Percentiles rank a stretch among this genome's conserved stretches.
Conservation (phyloP, 1,140 invertebrate genomes). For the Saccostrea cuccullata region DNA sequence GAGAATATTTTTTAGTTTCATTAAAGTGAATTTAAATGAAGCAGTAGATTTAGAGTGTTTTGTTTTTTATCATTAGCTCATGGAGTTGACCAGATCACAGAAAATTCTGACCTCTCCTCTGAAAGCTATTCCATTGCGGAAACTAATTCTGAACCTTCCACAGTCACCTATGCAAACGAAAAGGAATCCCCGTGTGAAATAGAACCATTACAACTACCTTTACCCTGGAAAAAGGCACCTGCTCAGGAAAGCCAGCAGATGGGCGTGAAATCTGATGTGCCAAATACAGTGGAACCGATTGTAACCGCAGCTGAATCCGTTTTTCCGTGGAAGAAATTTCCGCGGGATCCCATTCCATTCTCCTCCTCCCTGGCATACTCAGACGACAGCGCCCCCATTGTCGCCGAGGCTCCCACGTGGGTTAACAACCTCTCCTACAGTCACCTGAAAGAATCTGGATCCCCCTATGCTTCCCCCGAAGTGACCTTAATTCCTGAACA, state of each 20-base stretch:
- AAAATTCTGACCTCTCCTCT: conserved; percentile 8
- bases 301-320: conserved; percentile 69
- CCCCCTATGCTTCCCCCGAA: conserved; percentile 72
- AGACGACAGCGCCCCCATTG: conserved; percentile 67
- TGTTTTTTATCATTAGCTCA: conserved; percentile 16
- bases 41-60: not conserved
- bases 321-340: conserved; percentile 73
- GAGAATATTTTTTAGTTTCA: not conserved
- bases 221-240: not conserved
- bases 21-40: conserved; percentile 1
- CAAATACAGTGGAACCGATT: conserved; percentile 37
- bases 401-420: conserved; percentile 74
- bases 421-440: conserved; percentile 73
- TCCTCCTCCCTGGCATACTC: conserved; percentile 53
- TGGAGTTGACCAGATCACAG: conserved; percentile 15
- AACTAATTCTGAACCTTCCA: not conserved
- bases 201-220: not conserved
- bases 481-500: conserved; percentile 62
- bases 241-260: not conserved
- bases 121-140: not conserved
- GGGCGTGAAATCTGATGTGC: not conserved
- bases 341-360: conserved; percentile 64
- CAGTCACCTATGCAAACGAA: conserved; percentile 9
- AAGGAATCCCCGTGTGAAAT: not conserved
- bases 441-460: conserved; percentile 70